phyloP scores from a whole-genome alignment of 2,888 invertebrate genomes.

The Zele albiditarsus region DNA sequence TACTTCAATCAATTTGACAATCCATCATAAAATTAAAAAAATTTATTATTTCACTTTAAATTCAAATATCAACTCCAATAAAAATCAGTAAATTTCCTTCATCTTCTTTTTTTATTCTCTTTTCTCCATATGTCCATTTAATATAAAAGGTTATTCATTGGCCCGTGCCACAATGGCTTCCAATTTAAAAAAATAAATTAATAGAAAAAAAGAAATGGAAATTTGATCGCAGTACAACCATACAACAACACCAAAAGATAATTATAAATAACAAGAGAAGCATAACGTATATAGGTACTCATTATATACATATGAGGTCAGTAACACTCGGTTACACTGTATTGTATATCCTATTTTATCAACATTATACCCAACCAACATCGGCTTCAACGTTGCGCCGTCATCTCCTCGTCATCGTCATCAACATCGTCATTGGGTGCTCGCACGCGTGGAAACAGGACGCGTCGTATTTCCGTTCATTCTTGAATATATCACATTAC shows the following conservation, averaged over 20 bases:
- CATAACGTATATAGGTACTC: neutral
- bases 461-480: slow-evolving; percentile 48
- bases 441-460: slow-evolving; percentile 46
- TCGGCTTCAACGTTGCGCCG: neutral
- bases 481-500: slow-evolving; percentile 50
- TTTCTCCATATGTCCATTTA: too few relatives aligned
- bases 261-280: neutral
- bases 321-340: neutral
- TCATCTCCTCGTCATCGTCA: neutral
- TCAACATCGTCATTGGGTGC: slow-evolving; percentile 3
- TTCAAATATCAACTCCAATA: too few relatives aligned
- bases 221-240: neutral
- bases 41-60: too few relatives aligned
- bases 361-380: neutral
- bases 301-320: neutral
- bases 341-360: neutral
- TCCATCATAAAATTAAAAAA: too few relatives aligned
- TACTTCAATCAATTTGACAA: too few relatives aligned
- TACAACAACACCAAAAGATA: neutral
- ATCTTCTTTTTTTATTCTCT: too few relatives aligned
- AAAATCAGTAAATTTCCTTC: too few relatives aligned
- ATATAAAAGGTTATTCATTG: too few relatives aligned
- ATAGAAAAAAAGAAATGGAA: neutral
- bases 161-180: neutral
- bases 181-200: neutral